A percentile compares a stretch with the other conserved stretches of the same genome.
Evolutionary conservation across 2,113 vertebrate species (phyloP).

Genomic region (Anolis sagrei): DNA sequence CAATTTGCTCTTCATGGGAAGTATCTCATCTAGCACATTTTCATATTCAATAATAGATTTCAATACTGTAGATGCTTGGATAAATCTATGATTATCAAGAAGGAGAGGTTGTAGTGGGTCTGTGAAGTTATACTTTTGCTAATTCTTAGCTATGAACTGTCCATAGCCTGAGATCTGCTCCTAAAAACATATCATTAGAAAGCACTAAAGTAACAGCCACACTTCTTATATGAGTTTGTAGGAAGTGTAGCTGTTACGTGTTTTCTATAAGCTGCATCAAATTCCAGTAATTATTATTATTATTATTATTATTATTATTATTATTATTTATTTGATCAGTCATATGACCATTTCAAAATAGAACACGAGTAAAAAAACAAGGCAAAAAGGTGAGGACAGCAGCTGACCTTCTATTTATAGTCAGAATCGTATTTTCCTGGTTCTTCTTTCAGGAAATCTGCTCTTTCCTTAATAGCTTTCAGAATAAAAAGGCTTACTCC

Average conservation of each 20-base stretch:
- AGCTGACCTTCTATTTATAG: no score
- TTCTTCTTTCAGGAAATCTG: no score
- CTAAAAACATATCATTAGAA: not conserved
- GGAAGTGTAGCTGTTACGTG: no score
- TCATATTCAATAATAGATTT: not conserved
- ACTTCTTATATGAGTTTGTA: not conserved
- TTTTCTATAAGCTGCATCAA: not conserved
- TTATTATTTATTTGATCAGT: no score
- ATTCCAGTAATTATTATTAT: no score
- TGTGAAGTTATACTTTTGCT: not conserved
- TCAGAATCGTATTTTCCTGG: no score
- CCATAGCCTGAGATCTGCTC: not conserved
- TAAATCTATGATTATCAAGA: not conserved
- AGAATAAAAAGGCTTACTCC: no score
- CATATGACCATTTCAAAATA: no score
- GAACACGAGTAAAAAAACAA: no score
- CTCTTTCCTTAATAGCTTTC: no score
- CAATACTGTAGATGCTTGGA: not conserved
- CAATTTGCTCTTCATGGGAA: not conserved
- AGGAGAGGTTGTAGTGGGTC: not conserved
- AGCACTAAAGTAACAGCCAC: not conserved
- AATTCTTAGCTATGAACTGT: not conserved
- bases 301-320: no score
- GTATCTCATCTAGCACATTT: not conserved
- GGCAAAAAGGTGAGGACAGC: no score